These are phyloP conservation scores for Ophion slaviceki DNA, from an alignment of 2,888 invertebrate genomes.

Conservation along the genomic window DNA sequence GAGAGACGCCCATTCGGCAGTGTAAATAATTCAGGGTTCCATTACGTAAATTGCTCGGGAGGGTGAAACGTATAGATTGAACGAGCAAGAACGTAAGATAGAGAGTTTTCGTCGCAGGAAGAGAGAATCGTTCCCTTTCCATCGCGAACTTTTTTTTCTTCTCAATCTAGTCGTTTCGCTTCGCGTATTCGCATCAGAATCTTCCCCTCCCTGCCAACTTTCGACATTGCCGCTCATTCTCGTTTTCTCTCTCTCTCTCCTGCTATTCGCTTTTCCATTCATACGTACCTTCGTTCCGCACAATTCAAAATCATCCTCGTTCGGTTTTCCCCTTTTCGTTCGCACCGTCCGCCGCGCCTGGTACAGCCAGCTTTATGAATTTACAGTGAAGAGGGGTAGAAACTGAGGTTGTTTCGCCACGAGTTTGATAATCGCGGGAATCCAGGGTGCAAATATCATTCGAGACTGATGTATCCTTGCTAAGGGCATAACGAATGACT, in stretches of 20 bases:
- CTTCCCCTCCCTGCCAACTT: slow-evolving; percentile 9
- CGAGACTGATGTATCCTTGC: no score
- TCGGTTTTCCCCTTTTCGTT: slow-evolving; percentile 38
- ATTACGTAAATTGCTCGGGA: slow-evolving; percentile 81
- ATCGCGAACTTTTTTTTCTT: slow-evolving; percentile 22
- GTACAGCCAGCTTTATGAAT: slow-evolving; percentile 59
- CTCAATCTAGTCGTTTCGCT: slow-evolving; percentile 36
- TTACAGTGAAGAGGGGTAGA: slow-evolving; percentile 1
- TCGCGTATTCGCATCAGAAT: slow-evolving; percentile 17
- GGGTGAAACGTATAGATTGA: slow-evolving; percentile 1
- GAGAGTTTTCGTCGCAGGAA: slow-evolving; percentile 9
- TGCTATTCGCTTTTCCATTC: slow-evolving; percentile 50
- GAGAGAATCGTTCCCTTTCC: slow-evolving; percentile 37
- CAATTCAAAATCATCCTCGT: slow-evolving; percentile 52
- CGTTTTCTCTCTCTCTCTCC: slow-evolving; percentile 42
- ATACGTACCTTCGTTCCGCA: slow-evolving; percentile 50
- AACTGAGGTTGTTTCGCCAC: slow-evolving; percentile 41
- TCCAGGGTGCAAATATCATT: slow-evolving; percentile 45
- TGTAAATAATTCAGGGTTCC: slow-evolving; percentile 83
- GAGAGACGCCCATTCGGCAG: slow-evolving; percentile 78
- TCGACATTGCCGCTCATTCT: slow-evolving; percentile 26
- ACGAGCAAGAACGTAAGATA: slow-evolving; percentile 42
- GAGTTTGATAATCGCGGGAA: slow-evolving; percentile 33
- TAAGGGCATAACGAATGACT: no score
- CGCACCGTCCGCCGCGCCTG: slow-evolving; percentile 36